Evolutionary conservation across 2,113 vertebrate genomes (phyloP).

Genomic region (Chitala chitala): DNA sequence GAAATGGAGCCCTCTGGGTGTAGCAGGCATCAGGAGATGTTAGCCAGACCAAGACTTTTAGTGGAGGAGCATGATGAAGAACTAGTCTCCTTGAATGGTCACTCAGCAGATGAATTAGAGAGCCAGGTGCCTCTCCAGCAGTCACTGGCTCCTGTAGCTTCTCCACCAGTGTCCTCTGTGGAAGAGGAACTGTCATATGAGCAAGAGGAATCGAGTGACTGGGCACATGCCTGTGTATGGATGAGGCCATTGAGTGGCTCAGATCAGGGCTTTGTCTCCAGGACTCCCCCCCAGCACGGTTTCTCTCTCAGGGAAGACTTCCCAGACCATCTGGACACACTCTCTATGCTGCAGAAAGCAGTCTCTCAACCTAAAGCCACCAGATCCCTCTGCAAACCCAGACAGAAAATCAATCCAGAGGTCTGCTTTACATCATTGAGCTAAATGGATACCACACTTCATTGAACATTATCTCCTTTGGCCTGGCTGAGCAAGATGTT

Average conservation of each 20-base stretch:
- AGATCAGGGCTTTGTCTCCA: slow-evolving; percentile 85
- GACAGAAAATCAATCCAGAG: no score
- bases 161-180: background rate
- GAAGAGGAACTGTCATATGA: background rate
- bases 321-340: slow-evolving; percentile 53
- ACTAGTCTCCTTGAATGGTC: background rate
- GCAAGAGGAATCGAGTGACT: background rate
- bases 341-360: slow-evolving; percentile 72
- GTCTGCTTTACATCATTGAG: no score
- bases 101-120: background rate
- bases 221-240: background rate
- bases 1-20: background rate
- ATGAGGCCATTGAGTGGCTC: slow-evolving; percentile 71
- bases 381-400: background rate
- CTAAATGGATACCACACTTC: background rate
- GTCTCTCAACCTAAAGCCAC: slow-evolving; percentile 45
- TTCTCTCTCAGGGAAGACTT: slow-evolving; percentile 36
- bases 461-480: background rate
- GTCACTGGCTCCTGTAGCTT: background rate
- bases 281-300: slow-evolving; percentile 58
- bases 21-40: background rate
- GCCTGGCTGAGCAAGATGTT: background rate
- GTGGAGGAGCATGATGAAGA: background rate
- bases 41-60: no score
- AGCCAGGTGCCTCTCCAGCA: background rate